Conservation (phyloP, 1,140 invertebrate species). For the Nixonia krombeini region DNA sequence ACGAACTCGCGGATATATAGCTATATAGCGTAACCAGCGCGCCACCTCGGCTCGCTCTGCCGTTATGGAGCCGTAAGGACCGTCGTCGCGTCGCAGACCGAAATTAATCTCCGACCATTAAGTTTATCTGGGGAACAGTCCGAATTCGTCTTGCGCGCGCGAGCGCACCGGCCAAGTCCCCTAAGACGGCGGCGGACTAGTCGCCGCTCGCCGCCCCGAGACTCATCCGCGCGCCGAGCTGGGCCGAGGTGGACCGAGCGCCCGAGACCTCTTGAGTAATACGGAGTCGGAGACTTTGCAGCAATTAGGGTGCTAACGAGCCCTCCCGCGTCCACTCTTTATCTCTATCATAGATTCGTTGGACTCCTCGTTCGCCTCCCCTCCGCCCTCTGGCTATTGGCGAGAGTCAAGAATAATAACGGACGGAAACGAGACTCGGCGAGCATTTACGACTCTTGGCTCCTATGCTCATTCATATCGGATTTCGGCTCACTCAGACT, state of each 20-base stretch:
- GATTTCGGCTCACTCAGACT: constrained; percentile 24
- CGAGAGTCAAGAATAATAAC: constrained; percentile 38
- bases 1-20: constrained; percentile 30
- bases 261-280: constrained; percentile 16
- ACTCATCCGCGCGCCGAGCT: constrained; percentile 4
- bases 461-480: constrained; percentile 30
- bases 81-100: constrained; percentile 32
- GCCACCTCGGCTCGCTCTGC: constrained; percentile 10
- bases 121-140: constrained; percentile 59
- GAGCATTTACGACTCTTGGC: constrained; percentile 35
- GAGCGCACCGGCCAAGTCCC: constrained; percentile 17
- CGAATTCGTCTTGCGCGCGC: constrained; percentile 28
- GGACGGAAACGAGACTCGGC: constrained; percentile 27
- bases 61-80: constrained; percentile 33
- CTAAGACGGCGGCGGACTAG: constrained; percentile 11
- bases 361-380: not conserved
- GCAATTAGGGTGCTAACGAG: constrained; percentile 53
- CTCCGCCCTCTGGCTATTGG: constrained; percentile 17
- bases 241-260: constrained; percentile 11
- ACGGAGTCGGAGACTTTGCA: constrained; percentile 24
- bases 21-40: constrained; percentile 25
- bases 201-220: too few relatives aligned
- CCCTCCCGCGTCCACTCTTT: constrained; percentile 42
- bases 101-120: constrained; percentile 63
- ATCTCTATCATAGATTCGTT: constrained; percentile 25